A percentile compares a stretch with the other conserved stretches of the same genome.
Conservation (phyloP, 2,113 vertebrate species). For the Pelmatolapia mariae region DNA sequence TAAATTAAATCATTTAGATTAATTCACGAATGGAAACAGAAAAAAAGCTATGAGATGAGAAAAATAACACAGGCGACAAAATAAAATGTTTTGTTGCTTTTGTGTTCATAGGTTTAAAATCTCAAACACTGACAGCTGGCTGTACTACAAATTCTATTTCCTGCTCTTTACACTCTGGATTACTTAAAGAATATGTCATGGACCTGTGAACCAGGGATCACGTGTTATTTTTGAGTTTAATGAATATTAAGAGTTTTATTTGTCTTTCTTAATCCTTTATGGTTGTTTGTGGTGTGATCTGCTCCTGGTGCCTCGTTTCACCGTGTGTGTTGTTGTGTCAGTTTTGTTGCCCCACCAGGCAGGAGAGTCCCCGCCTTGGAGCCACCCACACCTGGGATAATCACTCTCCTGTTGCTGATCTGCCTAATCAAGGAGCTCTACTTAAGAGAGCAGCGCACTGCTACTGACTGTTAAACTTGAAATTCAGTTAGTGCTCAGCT, state of each 20-base stretch:
- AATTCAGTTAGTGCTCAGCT: accelerated
- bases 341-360: background rate
- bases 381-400: background rate
- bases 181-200: background rate
- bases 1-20: background rate
- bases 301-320: background rate
- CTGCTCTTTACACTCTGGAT: background rate
- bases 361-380: background rate
- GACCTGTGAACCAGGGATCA: accelerated
- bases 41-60: background rate
- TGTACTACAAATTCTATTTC: background rate
- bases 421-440: background rate
- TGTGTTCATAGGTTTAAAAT: background rate
- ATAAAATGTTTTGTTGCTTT: background rate
- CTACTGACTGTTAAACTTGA: accelerated
- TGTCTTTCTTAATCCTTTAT: background rate
- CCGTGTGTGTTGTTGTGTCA: accelerated
- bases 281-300: background rate
- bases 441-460: background rate
- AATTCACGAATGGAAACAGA: accelerated
- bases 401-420: background rate
- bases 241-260: background rate
- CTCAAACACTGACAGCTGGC: background rate
- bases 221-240: background rate
- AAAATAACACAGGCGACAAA: background rate